These are phyloP conservation scores for Mercenaria mercenaria DNA, from an alignment of 1,140 invertebrate genomes.

Conservation along the genomic window DNA sequence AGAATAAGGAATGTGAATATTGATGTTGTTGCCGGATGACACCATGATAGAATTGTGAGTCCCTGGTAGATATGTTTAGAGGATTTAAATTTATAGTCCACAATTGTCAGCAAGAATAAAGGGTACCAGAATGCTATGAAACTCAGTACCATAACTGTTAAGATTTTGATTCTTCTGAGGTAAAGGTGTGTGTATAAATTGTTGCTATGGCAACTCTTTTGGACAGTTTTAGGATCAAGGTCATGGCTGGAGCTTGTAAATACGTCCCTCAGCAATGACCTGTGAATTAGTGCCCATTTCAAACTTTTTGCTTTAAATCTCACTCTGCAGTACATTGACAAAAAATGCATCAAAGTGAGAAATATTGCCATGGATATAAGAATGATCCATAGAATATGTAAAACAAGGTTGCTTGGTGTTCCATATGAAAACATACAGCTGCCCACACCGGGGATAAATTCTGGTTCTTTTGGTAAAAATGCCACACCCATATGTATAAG, in stretches of 20 bases:
- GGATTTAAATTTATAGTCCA: conserved; percentile 82
- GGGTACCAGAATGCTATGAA: conserved; percentile 96
- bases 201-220: conserved; percentile 62
- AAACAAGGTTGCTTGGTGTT: conserved; percentile 94
- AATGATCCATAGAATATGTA: conserved; percentile 95
- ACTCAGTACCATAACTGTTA: conserved; percentile 91
- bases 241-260: conserved; percentile 30
- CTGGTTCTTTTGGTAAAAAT: conserved; percentile 87
- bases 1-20: conserved; percentile 80
- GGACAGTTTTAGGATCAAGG: conserved; percentile 39
- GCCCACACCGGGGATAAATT: conserved; percentile 88
- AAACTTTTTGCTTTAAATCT: conserved; percentile 72
- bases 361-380: conserved; percentile 95
- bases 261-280: conserved; percentile 73
- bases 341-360: conserved; percentile 93
- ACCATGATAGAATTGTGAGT: conserved; percentile 86
- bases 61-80: conserved; percentile 73
- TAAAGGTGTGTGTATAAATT: conserved; percentile 69
- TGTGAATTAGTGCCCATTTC: conserved; percentile 77
- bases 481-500: conserved; percentile 97
- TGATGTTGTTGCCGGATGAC: conserved; percentile 80
- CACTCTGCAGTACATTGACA: conserved; percentile 94
- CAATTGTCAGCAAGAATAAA: conserved; percentile 93
- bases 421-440: conserved; percentile 92
- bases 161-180: conserved; percentile 74